These are phyloP conservation scores for Pangasianodon hypophthalmus DNA, from an alignment of 2,113 vertebrate genomes.

Conservation along the genomic window DNA sequence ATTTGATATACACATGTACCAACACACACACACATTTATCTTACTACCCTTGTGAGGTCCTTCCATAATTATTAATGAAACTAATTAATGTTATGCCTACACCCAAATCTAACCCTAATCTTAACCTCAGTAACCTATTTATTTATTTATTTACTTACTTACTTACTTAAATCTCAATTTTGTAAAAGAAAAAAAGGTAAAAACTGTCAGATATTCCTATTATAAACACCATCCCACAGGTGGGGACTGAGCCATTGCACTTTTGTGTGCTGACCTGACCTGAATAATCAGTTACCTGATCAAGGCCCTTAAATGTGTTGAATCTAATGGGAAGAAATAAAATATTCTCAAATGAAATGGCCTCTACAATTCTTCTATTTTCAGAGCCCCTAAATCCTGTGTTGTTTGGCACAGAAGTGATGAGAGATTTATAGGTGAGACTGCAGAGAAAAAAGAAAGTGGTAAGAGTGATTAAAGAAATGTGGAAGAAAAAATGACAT, in stretches of 20 bases:
- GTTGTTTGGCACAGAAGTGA: not conserved
- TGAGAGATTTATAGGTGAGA: conserved; percentile 9
- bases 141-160: not conserved
- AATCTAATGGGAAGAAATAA: not conserved
- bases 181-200: not conserved
- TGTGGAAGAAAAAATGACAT: not conserved
- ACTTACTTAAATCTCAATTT: not conserved
- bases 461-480: not conserved
- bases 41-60: not conserved
- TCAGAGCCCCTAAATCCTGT: not conserved
- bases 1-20: too few relatives aligned
- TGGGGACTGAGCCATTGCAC: not conserved
- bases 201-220: not conserved
- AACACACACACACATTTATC: not conserved
- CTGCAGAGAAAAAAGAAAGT: not conserved
- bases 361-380: not conserved
- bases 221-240: not conserved
- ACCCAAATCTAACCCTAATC: not conserved
- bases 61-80: not conserved
- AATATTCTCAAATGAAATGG: not conserved
- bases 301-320: conserved; percentile 2
- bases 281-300: not conserved
- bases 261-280: not conserved
- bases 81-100: not conserved
- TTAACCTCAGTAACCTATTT: not conserved